These are phyloP conservation scores for Camptogramma bilineatum DNA, from an alignment of 2,888 invertebrate genomes.

Conservation along the genomic window DNA sequence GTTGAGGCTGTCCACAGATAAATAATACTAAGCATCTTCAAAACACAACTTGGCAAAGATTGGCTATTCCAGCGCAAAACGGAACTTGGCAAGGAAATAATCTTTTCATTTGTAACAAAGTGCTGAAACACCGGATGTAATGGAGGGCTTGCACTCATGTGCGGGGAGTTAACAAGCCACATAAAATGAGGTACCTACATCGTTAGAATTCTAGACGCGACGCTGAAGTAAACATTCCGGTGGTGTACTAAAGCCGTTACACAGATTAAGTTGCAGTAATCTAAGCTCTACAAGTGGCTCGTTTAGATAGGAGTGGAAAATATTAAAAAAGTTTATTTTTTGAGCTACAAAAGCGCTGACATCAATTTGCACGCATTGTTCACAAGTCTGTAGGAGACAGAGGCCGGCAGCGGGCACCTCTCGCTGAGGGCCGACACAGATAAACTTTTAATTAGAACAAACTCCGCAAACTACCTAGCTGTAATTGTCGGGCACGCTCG, in stretches of 20 bases:
- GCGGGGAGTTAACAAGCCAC: not conserved
- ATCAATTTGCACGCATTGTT: not conserved
- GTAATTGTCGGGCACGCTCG: not conserved
- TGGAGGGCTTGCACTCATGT: not conserved
- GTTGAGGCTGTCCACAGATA: no score
- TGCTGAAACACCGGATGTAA: not conserved
- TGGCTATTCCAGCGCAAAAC: not conserved
- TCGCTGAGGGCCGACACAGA: not conserved
- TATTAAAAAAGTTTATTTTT: not conserved
- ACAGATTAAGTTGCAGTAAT: not conserved
- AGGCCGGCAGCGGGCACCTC: not conserved
- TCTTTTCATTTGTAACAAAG: not conserved
- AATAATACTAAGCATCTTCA: not conserved
- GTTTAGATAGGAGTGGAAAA: not conserved
- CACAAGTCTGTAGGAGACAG: not conserved
- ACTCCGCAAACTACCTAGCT: not conserved
- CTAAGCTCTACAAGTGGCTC: not conserved
- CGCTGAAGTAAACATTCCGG: not conserved
- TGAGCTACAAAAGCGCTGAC: not conserved
- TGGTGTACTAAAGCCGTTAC: not conserved
- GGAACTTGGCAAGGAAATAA: constrained; percentile 1
- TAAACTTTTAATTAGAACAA: not conserved
- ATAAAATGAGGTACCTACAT: not conserved
- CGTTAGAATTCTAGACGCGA: not conserved
- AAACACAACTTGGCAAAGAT: not conserved